phyloP scores from a whole-genome alignment of 1,140 invertebrate species.

The Ruditapes philippinarum region DNA sequence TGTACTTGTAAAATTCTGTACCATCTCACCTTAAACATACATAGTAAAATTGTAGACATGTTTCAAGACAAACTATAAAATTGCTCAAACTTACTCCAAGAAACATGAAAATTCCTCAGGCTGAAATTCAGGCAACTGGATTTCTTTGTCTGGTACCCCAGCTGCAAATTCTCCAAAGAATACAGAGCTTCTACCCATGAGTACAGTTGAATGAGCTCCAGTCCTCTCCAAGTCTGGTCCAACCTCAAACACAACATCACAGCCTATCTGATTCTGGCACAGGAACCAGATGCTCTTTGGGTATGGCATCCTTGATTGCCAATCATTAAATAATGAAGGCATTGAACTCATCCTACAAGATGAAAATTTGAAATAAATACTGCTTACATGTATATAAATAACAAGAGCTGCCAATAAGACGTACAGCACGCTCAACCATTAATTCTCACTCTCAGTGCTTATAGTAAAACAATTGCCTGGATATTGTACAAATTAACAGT shows the following conservation, averaged over 20 bases:
- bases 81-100: conserved; percentile 9
- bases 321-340: not conserved
- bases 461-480: no score
- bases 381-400: no score
- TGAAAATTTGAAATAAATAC: no score
- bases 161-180: conserved; percentile 44
- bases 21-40: no score
- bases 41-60: no score
- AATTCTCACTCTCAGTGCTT: no score
- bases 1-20: no score
- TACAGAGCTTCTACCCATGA: conserved; percentile 45
- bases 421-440: no score
- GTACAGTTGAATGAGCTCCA: conserved; percentile 39
- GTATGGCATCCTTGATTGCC: conserved; percentile 11
- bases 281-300: conserved; percentile 16
- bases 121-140: conserved; percentile 10
- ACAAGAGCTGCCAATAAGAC: no score
- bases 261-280: conserved; percentile 24
- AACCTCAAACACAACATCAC: conserved; percentile 55
- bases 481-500: no score
- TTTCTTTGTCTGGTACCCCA: conserved; percentile 19
- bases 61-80: no score
- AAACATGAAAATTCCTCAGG: conserved; percentile 54
- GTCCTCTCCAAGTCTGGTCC: conserved; percentile 25
- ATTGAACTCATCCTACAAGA: conserved; percentile 10